Evolutionary conservation across 2,888 invertebrate species (phyloP), one percentile per base, ranked within the genome.

Genomic region (Pyrocoelia pectoralis): DNA sequence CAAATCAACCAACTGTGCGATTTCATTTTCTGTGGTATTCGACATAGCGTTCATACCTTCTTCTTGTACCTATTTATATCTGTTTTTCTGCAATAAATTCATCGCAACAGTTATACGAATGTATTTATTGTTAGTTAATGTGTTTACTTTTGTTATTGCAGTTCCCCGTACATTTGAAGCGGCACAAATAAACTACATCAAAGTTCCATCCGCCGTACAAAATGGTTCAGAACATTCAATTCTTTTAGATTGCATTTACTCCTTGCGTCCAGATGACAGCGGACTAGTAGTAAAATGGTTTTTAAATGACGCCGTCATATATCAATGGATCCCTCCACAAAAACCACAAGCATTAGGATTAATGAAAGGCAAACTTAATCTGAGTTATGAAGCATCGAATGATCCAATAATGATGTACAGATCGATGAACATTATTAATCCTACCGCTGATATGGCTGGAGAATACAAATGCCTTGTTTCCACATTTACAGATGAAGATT

Each of bases 271-370:
- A 46, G 87, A 87, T 72, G 88, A 88, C 68, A 84, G 85, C 0
- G 89, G 89, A 0, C 81, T 93, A 14, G 90, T 91, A 1, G 88
- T 92, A 6, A 91, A 92, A 78, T 92, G 93, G 92, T 91, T 87
- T 76, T 85, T 86, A 74, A 87, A 86, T 78, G 87, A 88, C 73
- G 85, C 87, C 51, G 86, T 88, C 0, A 88, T 92, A n/a, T 93
- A 92, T 79, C 92, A 92, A 77, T 93, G 92, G 92, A 92, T 92
- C 65, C 89, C 89, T 1, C 88, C 89, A 1, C 84, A 86, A 67
- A 84, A 84, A 68, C 90, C 91, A 0, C 88, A 88, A 74, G 89
- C 87, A 10, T 81, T 89, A 50, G 89, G 89, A 0, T 70, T 79
- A 17, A 80, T 85, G 65, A 83, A 82, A 68, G 83, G 84, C 54